Evolutionary conservation across 1,140 invertebrate species (phyloP).

Genomic region (Drosophila sturtevanti): DNA sequence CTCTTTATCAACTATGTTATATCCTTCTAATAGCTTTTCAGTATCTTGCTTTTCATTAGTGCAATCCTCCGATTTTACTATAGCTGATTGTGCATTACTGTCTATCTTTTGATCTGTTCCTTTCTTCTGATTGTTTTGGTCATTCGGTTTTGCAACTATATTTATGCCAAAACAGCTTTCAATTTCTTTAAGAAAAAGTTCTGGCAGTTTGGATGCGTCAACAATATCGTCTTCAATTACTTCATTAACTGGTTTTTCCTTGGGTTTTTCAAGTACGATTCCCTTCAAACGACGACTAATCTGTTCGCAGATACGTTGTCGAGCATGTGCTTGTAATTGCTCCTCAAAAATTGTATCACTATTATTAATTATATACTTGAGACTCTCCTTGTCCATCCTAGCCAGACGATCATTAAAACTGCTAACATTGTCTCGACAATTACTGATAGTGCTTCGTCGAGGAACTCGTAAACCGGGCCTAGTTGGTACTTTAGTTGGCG

Average conservation of each 20-base stretch:
- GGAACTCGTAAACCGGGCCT: conserved; percentile 10
- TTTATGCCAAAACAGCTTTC: conserved; percentile 69
- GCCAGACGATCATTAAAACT: conserved; percentile 58
- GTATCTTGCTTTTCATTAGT: background rate
- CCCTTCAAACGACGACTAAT: conserved; percentile 64
- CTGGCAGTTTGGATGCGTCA: conserved; percentile 66
- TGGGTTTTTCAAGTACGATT: conserved; percentile 58
- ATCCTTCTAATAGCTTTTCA: background rate
- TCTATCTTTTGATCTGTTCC: background rate
- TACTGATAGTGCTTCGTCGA: conserved; percentile 35
- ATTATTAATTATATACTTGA: conserved; percentile 77
- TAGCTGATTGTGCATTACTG: background rate
- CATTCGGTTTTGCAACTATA: conserved; percentile 10
- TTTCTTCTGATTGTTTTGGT: background rate
- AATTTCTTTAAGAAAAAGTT: conserved; percentile 64
- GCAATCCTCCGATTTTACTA: background rate
- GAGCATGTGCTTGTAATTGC: conserved; percentile 66
- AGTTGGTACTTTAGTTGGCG: background rate
- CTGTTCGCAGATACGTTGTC: conserved; percentile 62
- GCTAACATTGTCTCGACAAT: conserved; percentile 10
- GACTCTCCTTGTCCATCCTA: conserved; percentile 67
- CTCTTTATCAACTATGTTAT: background rate
- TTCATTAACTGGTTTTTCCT: conserved; percentile 34
- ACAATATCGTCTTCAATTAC: conserved; percentile 71
- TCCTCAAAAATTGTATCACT: conserved; percentile 72